These are phyloP conservation scores for Perca fluviatilis DNA, from an alignment of 2,113 vertebrate genomes.

Conservation along the genomic window DNA sequence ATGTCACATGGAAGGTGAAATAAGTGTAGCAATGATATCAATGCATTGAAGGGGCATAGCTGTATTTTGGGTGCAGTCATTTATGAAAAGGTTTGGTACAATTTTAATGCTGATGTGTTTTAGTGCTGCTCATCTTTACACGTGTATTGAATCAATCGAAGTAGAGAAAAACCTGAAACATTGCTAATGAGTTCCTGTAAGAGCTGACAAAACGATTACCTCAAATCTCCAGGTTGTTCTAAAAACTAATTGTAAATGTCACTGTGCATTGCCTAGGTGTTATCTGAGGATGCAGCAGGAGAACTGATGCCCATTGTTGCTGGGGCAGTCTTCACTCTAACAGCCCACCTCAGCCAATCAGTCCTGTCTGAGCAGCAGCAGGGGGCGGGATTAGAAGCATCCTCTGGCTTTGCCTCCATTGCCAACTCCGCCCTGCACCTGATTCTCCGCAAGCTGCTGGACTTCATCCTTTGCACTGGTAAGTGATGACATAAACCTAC, in stretches of 20 bases:
- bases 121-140: background rate
- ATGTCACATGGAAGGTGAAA: background rate
- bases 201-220: background rate
- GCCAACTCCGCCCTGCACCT: slow-evolving; percentile 97
- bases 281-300: slow-evolving; percentile 94
- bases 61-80: background rate
- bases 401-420: slow-evolving; percentile 92
- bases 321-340: slow-evolving; percentile 95
- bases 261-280: slow-evolving; percentile 82
- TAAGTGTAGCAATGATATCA: background rate
- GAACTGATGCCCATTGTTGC: slow-evolving; percentile 97
- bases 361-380: slow-evolving; percentile 95
- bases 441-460: slow-evolving; percentile 94
- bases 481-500: slow-evolving; percentile 25
- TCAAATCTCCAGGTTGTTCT: background rate
- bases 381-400: slow-evolving; percentile 82
- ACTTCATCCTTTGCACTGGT: slow-evolving; percentile 98
- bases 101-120: background rate
- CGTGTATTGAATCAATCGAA: background rate
- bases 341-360: slow-evolving; percentile 94
- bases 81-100: background rate
- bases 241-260: background rate
- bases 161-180: background rate
- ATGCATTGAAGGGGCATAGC: too few species aligned
- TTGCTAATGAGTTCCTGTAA: background rate